These are phyloP conservation scores for Tokudaia tokunoshimensis DNA, from an alignment of 2,797 vertebrate species.

Conservation along the genomic window DNA sequence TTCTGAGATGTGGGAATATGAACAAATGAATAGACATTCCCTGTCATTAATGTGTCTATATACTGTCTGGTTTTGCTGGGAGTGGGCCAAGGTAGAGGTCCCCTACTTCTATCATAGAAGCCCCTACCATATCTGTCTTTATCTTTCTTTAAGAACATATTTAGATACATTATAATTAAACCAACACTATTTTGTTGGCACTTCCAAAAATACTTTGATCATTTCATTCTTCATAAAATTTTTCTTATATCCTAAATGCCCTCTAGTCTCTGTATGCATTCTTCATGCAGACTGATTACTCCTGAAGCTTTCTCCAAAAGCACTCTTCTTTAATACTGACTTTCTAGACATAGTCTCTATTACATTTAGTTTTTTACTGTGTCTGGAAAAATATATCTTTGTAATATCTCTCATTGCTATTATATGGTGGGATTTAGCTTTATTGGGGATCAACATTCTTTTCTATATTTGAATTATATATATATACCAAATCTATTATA, in stretches of 20 bases:
- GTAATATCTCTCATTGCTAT: neutral
- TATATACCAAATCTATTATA: neutral
- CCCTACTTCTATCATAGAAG: neutral
- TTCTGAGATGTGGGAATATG: neutral
- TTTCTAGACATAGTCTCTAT: neutral
- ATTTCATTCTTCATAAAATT: neutral
- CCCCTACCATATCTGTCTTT: neutral
- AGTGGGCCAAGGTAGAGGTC: neutral
- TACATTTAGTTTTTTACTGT: neutral
- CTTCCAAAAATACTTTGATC: neutral
- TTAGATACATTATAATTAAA: neutral
- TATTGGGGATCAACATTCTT: neutral
- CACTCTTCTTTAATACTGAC: neutral
- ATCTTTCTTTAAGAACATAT: neutral
- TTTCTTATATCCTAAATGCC: neutral
- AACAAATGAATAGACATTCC: neutral
- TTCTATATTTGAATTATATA: neutral
- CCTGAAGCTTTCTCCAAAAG: neutral
- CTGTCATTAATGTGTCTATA: neutral
- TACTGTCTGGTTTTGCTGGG: neutral
- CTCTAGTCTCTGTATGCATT: neutral
- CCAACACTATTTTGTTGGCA: neutral
- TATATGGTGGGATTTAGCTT: neutral
- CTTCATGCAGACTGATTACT: neutral
- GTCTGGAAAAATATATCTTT: conserved; percentile 6